These are phyloP conservation scores for Nibea albiflora DNA, from an alignment of 2,113 vertebrate species.

Conservation along the genomic window DNA sequence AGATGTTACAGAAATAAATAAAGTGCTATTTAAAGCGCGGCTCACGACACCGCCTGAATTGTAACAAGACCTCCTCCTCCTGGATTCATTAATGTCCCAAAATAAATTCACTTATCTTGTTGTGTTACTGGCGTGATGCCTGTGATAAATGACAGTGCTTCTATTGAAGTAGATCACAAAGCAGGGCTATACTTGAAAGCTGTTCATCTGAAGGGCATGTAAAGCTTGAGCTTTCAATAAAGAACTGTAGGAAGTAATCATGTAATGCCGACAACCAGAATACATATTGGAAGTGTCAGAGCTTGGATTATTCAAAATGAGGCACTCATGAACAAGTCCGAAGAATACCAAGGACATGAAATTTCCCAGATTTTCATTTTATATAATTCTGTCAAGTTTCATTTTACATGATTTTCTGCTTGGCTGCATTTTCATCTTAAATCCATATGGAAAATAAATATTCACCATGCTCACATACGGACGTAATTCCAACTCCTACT, in stretches of 20 bases:
- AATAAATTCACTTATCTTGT: constrained; percentile 4
- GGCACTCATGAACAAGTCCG: not conserved
- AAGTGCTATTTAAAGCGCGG: not conserved
- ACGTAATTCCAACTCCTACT: constrained; percentile 28
- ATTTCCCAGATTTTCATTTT: constrained; percentile 15
- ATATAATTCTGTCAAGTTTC: constrained; percentile 22
- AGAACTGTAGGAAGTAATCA: constrained; percentile 21
- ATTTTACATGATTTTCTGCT: constrained; percentile 51
- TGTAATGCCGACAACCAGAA: constrained; percentile 5
- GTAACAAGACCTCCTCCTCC: not conserved
- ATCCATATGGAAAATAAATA: constrained; percentile 31
- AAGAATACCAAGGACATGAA: not conserved
- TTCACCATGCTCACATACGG: constrained; percentile 8
- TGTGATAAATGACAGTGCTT: not conserved
- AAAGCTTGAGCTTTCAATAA: not conserved
- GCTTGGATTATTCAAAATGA: not conserved
- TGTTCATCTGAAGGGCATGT: not conserved
- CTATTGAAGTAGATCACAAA: not conserved
- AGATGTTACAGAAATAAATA: not conserved
- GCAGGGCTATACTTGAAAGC: no score
- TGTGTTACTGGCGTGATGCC: constrained; percentile 1
- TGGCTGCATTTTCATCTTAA: constrained; percentile 46
- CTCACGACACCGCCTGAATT: not conserved
- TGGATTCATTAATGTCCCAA: not conserved
- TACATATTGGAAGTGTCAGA: not conserved